Evolutionary conservation across 2,113 vertebrate genomes (phyloP).

Genomic region (Pseudopodoces humilis): DNA sequence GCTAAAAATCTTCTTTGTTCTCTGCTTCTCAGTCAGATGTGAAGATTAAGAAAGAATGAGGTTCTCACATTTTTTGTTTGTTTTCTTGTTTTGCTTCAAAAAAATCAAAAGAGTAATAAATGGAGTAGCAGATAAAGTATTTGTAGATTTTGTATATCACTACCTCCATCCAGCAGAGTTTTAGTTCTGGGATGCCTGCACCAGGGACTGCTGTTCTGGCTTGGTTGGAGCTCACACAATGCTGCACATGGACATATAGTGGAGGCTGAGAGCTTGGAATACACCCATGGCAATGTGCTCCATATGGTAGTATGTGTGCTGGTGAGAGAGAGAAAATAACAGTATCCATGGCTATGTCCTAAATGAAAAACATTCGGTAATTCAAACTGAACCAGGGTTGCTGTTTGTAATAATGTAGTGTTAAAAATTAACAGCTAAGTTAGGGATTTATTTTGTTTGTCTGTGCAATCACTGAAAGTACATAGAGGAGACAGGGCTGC

Average conservation of each 20-base stretch:
- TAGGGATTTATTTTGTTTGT: conserved; percentile 5
- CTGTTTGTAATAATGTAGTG: not conserved
- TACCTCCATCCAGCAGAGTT: not conserved
- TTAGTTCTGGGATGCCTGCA: not conserved
- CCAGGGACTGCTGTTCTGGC: not conserved
- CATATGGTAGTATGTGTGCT: not conserved
- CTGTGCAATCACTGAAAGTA: not conserved
- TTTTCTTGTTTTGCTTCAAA: not conserved
- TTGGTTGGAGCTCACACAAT: not conserved
- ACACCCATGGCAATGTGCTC: not conserved
- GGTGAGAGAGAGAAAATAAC: not conserved
- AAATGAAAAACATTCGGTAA: not conserved
- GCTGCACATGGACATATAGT: accelerated
- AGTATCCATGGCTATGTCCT: not conserved
- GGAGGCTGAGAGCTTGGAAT: not conserved
- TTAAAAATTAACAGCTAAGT: conserved; percentile 24
- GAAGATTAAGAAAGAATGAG: not conserved
- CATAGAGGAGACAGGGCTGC: not conserved
- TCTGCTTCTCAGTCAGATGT: not conserved
- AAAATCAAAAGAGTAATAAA: not conserved
- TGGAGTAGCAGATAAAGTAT: not conserved
- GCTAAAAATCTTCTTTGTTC: not conserved
- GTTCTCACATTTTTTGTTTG: not conserved
- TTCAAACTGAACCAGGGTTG: not conserved
- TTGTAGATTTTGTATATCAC: not conserved